Evolutionary conservation across 92 coral and sea anemone species (phyloP).

Genomic region (Anthopleura xanthogrammica): DNA sequence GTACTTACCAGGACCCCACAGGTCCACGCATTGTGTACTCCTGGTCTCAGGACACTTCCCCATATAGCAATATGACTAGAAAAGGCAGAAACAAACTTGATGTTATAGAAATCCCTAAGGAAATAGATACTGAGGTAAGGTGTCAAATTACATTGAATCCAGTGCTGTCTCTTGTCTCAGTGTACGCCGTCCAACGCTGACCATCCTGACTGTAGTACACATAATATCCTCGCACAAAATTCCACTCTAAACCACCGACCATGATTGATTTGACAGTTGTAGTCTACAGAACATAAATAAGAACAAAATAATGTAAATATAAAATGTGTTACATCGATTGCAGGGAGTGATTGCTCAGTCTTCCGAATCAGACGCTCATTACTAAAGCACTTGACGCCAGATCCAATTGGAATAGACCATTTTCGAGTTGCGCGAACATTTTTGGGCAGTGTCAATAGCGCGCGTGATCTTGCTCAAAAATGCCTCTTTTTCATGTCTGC

Average conservation of each 20-base stretch:
- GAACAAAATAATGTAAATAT: background rate
- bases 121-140: too few species aligned
- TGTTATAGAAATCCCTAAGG: too few species aligned
- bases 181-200: slow-evolving; percentile 31
- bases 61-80: slow-evolving; percentile 31
- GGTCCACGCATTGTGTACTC: slow-evolving; percentile 18
- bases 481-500: too few species aligned
- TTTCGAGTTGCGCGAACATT: too few species aligned
- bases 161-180: slow-evolving; percentile 16
- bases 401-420: too few species aligned
- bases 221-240: slow-evolving; percentile 36
- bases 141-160: slow-evolving; percentile 14
- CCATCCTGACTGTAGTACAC: slow-evolving; percentile 42
- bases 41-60: slow-evolving; percentile 39
- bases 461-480: too few species aligned
- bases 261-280: background rate
- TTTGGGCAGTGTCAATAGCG: too few species aligned
- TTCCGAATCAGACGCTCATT: too few species aligned
- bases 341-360: too few species aligned
- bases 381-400: too few species aligned
- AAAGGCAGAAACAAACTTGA: background rate
- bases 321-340: too few species aligned
- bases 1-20: slow-evolving; percentile 45
- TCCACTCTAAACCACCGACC: slow-evolving; percentile 11
- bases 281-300: background rate